Base-by-base conservation (phyloP, 2,113 vertebrate genomes). In the Austrofundulus limnaeus region DNA sequence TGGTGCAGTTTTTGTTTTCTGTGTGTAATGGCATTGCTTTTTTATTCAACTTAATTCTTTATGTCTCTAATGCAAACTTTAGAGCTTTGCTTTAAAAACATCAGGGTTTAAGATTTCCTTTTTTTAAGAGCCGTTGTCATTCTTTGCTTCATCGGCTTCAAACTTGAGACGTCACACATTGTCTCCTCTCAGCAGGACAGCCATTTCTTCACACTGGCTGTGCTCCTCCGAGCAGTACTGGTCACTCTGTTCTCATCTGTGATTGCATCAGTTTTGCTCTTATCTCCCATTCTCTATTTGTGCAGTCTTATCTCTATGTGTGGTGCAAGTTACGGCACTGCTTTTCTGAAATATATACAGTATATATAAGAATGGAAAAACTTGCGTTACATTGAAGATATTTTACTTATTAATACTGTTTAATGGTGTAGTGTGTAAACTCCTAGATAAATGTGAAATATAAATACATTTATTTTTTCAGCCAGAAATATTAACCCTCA, bases 121-220 rank as follows among this genome's bases (percentile, higher is more conserved):
- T 49, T 14, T 31, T 38, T 39, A 59, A 28, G n/a, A 21, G 21
- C 9, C 42, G 3, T 38, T 12, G 43, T 47, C 56, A 38, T 38
- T 38, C 59, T 50, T 15, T 17, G 15, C 23, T 16, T 48, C 48
- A 67, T 25, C 63, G 59, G 45, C 51, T 41, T 37, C 17, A 20
- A 34, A 66, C 60, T 51, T 61, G 42, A 61, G 51, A 59, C 66
- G 55, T 57, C 78, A 66, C 54, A 16, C 34, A 46, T 28, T 66
- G 48, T 61, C 34, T 50, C 39, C 20, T 62, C 78, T 60, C 76
- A 52, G 64, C 50, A 46, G 57, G 75, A 61, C 41, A 45, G 39
- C 15, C 37, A 57, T 61, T 68, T 76, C 37, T 24, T 51, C 46
- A 9, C 24, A 58, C 57, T 47, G 23, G 38, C 51, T 38, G n/a